Conservation (phyloP, 2,888 invertebrate genomes). For the Hirudinaria manillensis region DNA sequence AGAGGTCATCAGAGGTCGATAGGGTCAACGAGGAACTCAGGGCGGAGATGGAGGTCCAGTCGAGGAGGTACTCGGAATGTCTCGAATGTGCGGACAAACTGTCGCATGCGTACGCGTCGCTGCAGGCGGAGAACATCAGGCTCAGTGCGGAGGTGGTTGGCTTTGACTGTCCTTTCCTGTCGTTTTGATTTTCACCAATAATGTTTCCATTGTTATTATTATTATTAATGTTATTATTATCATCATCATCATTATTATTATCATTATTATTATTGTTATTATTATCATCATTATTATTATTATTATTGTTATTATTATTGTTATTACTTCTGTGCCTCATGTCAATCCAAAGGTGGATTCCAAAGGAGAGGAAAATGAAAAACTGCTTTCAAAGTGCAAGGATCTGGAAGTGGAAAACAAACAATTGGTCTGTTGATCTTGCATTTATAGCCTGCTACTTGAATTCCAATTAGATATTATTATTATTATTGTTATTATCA, state of each 20-base stretch:
- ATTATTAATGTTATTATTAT: background rate
- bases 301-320: background rate
- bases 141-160: conserved; percentile 2
- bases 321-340: background rate
- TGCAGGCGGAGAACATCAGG: conserved; percentile 23
- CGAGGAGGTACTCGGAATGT: conserved; percentile 18
- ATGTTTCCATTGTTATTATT: background rate
- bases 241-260: background rate
- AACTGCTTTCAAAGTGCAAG: background rate
- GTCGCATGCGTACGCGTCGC: background rate
- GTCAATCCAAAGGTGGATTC: no score
- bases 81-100: conserved; percentile 21
- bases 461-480: background rate
- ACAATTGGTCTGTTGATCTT: background rate
- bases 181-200: background rate
- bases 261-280: background rate
- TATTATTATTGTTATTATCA: no score
- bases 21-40: conserved; percentile 17
- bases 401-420: background rate
- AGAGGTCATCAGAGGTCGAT: conserved; percentile 1
- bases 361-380: no score
- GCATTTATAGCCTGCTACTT: background rate
- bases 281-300: background rate
- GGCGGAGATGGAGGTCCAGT: conserved; percentile 11
- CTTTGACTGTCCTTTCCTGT: background rate